A percentile compares a stretch with the other conserved stretches of the same genome.
These are phyloP conservation scores for Spea multiplicata DNA, from an alignment of 2,113 vertebrate species.

Conservation along the genomic window DNA sequence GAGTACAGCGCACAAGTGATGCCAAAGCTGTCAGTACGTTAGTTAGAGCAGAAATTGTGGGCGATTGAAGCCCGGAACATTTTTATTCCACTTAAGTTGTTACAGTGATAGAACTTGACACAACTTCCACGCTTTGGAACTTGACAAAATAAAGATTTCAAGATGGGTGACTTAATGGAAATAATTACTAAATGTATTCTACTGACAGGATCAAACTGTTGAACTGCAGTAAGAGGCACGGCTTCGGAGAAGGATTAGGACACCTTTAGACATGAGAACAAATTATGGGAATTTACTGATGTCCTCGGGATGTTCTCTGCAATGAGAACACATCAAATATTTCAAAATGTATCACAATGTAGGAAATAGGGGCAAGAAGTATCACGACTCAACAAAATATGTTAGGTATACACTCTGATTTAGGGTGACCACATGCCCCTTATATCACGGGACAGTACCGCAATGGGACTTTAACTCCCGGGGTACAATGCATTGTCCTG, in stretches of 20 bases:
- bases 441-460: too few relatives aligned
- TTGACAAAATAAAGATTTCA: conserved; percentile 31
- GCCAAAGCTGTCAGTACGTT: conserved; percentile 18
- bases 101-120: conserved; percentile 10
- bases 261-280: too few relatives aligned
- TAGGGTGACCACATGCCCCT: too few relatives aligned
- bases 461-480: too few relatives aligned
- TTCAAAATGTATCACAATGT: too few relatives aligned
- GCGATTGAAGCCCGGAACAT: neutral
- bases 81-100: neutral
- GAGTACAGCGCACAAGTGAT: neutral
- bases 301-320: too few relatives aligned
- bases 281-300: too few relatives aligned
- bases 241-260: neutral
- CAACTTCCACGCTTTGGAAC: neutral
- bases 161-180: conserved; percentile 20
- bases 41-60: neutral
- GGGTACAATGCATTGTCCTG: too few relatives aligned
- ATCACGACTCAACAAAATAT: too few relatives aligned
- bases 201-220: conserved; percentile 6
- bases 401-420: too few relatives aligned
- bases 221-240: neutral
- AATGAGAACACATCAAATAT: too few relatives aligned
- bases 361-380: too few relatives aligned
- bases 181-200: neutral